Conservation (phyloP, 35 echinoderm and acorn worm species). For the Chiridota heheva region DNA sequence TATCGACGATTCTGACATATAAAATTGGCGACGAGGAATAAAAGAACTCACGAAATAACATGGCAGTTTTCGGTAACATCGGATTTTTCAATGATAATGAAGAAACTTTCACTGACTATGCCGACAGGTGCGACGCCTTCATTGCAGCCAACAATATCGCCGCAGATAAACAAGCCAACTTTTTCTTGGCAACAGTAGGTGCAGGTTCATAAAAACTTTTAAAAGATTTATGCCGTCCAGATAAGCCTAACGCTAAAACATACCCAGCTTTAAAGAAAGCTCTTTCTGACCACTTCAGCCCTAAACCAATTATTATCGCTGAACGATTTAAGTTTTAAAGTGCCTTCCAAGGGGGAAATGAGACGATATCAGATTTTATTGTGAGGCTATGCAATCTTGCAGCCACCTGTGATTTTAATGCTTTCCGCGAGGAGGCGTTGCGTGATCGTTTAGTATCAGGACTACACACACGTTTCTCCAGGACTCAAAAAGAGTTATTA, state of each 20-base stretch:
- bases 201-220: neutral
- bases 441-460: slow-evolving; percentile 28
- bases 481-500: slow-evolving; percentile 12
- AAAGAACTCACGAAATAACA: too few relatives aligned
- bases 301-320: neutral
- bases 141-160: neutral
- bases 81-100: neutral
- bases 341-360: neutral
- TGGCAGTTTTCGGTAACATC: neutral
- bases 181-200: slow-evolving; percentile 2
- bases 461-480: slow-evolving; percentile 9
- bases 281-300: neutral
- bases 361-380: slow-evolving; percentile 28
- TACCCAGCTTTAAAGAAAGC: neutral
- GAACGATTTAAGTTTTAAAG: slow-evolving; percentile 8
- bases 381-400: slow-evolving; percentile 18
- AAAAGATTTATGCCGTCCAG: neutral
- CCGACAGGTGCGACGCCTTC: slow-evolving; percentile 6
- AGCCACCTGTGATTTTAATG: slow-evolving; percentile 8
- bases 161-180: neutral
- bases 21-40: too few relatives aligned
- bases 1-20: too few relatives aligned
- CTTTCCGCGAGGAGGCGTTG: slow-evolving; percentile 7
- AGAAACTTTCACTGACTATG: neutral
- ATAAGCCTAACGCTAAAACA: neutral